Evolutionary conservation across 2,888 invertebrate genomes (phyloP).

Genomic region (Tanytarsus gracilentus): DNA sequence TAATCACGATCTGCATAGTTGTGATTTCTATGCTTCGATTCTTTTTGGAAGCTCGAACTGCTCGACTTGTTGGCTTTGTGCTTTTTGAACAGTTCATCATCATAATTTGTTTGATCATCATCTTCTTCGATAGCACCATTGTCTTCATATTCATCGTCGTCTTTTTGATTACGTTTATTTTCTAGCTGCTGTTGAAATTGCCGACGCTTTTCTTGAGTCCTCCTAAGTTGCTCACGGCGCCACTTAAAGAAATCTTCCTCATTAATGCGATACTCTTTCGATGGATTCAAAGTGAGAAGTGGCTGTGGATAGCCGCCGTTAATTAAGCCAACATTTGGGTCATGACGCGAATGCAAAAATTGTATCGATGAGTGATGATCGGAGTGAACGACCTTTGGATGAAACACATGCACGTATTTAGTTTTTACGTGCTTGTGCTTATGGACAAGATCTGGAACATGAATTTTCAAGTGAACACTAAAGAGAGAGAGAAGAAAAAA

Average conservation of each 20-base stretch:
- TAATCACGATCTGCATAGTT: conserved; percentile 7
- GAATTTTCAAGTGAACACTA: conserved; percentile 24
- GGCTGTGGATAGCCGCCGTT: conserved; percentile 18
- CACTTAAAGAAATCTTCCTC: conserved; percentile 15
- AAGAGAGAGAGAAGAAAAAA: conserved; percentile 6
- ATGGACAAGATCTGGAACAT: conserved; percentile 11
- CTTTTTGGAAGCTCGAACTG: neutral
- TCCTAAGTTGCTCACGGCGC: conserved; percentile 1
- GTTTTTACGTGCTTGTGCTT: conserved; percentile 18
- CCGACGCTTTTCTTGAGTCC: neutral
- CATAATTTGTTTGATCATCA: neutral
- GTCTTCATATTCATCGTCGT: neutral
- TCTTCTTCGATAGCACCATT: neutral
- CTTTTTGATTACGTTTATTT: neutral
- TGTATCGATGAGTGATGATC: neutral
- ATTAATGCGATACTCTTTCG: neutral
- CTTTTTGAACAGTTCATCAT: neutral
- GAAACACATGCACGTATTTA: conserved; percentile 16
- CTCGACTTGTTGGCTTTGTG: conserved; percentile 15
- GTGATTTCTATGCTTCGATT: conserved; percentile 13
- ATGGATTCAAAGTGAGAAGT: neutral
- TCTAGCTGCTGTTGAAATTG: conserved; percentile 1
- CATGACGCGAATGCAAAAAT: conserved; percentile 10
- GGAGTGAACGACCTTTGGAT: conserved; percentile 20
- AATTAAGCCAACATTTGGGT: neutral